These are phyloP conservation scores for Atta texana DNA, from an alignment of 1,140 invertebrate species.

Conservation along the genomic window DNA sequence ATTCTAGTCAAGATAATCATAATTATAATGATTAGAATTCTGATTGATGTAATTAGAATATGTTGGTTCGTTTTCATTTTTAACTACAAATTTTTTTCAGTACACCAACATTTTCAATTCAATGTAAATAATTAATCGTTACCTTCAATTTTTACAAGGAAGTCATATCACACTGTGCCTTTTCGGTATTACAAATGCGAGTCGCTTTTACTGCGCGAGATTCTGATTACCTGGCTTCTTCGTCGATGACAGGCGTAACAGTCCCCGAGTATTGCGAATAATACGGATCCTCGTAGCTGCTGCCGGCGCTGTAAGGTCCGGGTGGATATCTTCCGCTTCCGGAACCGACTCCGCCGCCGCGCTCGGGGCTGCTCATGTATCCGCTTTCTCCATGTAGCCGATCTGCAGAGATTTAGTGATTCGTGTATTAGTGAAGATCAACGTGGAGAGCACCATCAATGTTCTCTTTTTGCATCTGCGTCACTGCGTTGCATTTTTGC, in stretches of 20 bases:
- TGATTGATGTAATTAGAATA: too few relatives aligned
- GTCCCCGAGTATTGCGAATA: slow-evolving; percentile 93
- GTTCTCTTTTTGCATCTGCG: too few relatives aligned
- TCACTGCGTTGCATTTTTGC: background rate
- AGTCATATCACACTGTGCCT: background rate
- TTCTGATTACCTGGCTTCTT: slow-evolving; percentile 92
- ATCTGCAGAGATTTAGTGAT: slow-evolving; percentile 81
- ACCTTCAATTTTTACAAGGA: too few relatives aligned
- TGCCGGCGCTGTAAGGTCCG: slow-evolving; percentile 86
- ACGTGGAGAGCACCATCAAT: background rate
- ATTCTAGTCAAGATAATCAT: too few relatives aligned
- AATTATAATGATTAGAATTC: too few relatives aligned
- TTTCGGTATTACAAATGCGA: background rate
- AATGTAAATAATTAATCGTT: too few relatives aligned
- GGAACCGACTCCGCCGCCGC: slow-evolving; percentile 85
- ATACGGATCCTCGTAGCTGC: slow-evolving; percentile 94
- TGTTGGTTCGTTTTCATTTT: too few relatives aligned
- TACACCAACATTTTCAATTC: too few relatives aligned
- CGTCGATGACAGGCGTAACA: slow-evolving; percentile 95
- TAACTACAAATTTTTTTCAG: too few relatives aligned
- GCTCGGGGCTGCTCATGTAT: slow-evolving; percentile 95
- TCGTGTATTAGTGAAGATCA: slow-evolving; percentile 7
- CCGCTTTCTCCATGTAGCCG: slow-evolving; percentile 89
- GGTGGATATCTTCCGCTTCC: slow-evolving; percentile 82
- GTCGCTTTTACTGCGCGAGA: slow-evolving; percentile 26